Evolutionary conservation across 2,113 vertebrate species (phyloP).

Genomic region (Carettochelys insculpta): DNA sequence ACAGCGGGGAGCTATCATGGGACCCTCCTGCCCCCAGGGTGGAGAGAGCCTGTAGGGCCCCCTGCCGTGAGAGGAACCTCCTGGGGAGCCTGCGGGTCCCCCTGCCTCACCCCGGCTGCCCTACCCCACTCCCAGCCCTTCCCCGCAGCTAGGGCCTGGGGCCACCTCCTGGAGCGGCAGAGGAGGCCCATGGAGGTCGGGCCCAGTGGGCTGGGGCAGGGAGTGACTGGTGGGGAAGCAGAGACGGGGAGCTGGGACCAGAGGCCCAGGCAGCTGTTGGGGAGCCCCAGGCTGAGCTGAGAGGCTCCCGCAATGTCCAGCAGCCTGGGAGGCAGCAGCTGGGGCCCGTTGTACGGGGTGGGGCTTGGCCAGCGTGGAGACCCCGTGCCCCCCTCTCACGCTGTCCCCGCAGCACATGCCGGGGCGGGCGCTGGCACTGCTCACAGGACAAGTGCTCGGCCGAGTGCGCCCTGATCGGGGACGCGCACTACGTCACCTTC

Average conservation of each 20-base stretch:
- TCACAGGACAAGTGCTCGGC: constrained; percentile 81
- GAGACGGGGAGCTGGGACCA: background rate
- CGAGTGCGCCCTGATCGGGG: constrained; percentile 82
- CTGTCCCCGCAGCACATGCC: constrained; percentile 78
- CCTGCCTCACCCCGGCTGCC: background rate
- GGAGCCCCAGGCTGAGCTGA: too few species aligned
- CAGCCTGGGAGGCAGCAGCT: too few species aligned
- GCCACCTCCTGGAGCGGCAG: background rate
- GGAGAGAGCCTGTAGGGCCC: too few species aligned
- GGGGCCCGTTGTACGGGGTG: background rate
- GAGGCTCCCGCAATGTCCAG: too few species aligned
- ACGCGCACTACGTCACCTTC: constrained; percentile 85
- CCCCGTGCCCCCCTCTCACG: too few species aligned
- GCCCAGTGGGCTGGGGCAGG: too few species aligned
- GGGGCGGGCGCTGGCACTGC: constrained; percentile 85
- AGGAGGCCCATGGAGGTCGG: background rate
- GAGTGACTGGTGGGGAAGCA: background rate
- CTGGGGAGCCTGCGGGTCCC: background rate
- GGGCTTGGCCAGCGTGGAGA: rapidly evolving
- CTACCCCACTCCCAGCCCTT: background rate
- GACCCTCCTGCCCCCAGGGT: too few species aligned
- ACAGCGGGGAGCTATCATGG: too few species aligned
- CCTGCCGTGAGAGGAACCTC: too few species aligned
- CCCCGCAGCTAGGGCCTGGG: background rate
- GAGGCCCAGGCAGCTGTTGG: background rate